Evolutionary conservation across 2,888 invertebrate species (phyloP), one percentile per base, ranked within the genome.

Genomic region (Cepaea hortensis): DNA sequence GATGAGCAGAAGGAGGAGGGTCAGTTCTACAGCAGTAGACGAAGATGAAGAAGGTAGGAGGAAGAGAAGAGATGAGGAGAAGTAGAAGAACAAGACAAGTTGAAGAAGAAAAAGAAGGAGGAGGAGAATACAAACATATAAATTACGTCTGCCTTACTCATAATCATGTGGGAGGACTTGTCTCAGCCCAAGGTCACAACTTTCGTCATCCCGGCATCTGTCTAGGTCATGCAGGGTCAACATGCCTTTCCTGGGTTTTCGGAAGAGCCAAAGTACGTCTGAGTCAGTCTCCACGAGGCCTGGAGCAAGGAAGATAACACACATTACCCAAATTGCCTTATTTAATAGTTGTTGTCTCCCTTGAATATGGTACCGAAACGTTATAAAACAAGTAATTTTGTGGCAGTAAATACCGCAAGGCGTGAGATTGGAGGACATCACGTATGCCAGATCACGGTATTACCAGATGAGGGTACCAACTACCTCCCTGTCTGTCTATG

Each of bases 221-320:
- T 90, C 88, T 35, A 90, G 72, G 76, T 91, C 90, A 4, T 61
- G 81, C 70, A 89, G 65, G 11, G 84, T 83, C 20, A 88, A 82
- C 75, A 91, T 91, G 3, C 91, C 91, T 65, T 89, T 90, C 80
- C 89, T 88, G 23, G 89, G 89, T 68, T 76, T 81, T 81, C 89
- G 89, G 85, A 90, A 90, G 87, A 91, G 89, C 91, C 91, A 91
- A 6, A 90, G 89, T 7, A 90, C 87, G 76, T 88, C 89, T 48
- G 88, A 84, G n/a, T 89, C 89, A n/a, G 90, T 89, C 20, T 91
- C 90, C n/a, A 91, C 88, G 50, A 92, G 86, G 55, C 90, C 92
- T 92, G 85, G 35, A 65, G 72, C 7, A 72, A 48, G 72, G 70
- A 65, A 48, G 13, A 35, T 61, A 75, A 55, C 4, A 6, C 15